Conservation (phyloP, 1,140 invertebrate genomes). For the Heliothis virescens region DNA sequence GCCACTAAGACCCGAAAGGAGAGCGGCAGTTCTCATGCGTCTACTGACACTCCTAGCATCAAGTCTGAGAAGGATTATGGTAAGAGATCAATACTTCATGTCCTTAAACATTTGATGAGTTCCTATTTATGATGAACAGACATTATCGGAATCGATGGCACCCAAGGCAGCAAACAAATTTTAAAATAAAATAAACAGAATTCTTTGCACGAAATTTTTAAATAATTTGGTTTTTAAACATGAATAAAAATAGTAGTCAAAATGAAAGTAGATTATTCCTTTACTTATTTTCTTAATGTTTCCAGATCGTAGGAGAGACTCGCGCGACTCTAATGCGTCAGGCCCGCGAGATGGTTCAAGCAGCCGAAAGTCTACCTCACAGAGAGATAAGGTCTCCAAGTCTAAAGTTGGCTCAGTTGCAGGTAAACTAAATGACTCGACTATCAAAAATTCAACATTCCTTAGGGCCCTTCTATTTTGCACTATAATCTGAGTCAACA, state of each 20-base stretch:
- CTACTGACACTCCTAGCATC: constrained; percentile 80
- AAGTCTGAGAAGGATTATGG: constrained; percentile 84
- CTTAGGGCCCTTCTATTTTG: background rate
- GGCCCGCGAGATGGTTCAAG: constrained; percentile 73
- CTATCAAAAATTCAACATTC: constrained; percentile 33
- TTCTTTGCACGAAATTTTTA: no score
- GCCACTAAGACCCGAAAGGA: constrained; percentile 80
- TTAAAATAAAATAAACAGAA: no score
- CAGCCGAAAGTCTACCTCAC: constrained; percentile 74
- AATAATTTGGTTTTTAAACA: no score
- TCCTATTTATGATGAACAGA: no score
- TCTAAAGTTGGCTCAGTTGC: constrained; percentile 67
- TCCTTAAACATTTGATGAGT: no score
- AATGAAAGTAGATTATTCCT: background rate
- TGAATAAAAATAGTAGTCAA: no score
- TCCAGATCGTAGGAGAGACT: constrained; percentile 77
- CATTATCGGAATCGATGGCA: no score
- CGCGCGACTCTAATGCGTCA: constrained; percentile 81
- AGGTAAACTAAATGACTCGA: constrained; percentile 56
- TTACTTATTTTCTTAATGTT: constrained; percentile 24
- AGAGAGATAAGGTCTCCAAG: constrained; percentile 72
- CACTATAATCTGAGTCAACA: background rate
- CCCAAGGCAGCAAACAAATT: no score
- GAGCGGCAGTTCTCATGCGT: constrained; percentile 81
- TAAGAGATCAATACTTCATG: constrained; percentile 52